These are phyloP conservation scores for Platyrinchus mystaceus DNA, from an alignment of 2,797 vertebrate species.

Conservation along the genomic window DNA sequence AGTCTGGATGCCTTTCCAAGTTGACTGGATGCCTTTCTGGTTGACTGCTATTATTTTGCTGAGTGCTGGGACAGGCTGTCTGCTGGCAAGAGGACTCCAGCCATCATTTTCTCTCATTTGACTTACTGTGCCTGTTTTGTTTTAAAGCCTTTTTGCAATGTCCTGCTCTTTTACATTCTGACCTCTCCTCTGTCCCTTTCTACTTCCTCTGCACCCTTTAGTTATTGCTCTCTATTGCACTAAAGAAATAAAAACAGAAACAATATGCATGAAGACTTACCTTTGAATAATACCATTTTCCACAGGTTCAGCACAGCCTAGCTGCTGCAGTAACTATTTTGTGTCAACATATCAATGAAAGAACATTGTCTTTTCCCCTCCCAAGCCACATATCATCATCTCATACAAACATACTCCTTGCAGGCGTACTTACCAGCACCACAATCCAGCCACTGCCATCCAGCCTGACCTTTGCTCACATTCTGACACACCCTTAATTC, in stretches of 20 bases:
- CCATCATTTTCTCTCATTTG: neutral
- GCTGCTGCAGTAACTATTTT: neutral
- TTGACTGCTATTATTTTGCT: slow-evolving; percentile 59
- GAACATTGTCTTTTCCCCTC: neutral
- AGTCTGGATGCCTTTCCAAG: slow-evolving; percentile 49
- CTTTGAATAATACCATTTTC: neutral
- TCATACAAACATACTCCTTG: neutral
- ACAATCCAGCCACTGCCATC: neutral
- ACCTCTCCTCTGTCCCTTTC: neutral
- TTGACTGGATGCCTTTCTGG: slow-evolving; percentile 64
- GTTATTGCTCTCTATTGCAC: neutral
- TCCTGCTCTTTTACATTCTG: neutral
- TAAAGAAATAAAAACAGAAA: neutral
- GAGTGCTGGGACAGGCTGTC: slow-evolving; percentile 43
- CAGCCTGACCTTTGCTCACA: neutral
- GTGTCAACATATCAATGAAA: neutral
- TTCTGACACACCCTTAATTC: slow-evolving; percentile 11
- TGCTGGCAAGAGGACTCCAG: slow-evolving; percentile 10
- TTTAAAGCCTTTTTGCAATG: neutral
- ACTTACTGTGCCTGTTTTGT: neutral
- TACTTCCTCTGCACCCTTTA: neutral
- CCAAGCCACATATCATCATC: slow-evolving; percentile 26
- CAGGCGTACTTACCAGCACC: neutral
- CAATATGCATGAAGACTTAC: neutral
- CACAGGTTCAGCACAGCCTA: neutral